Evolutionary conservation across 2,797 vertebrate genomes (phyloP).

Genomic region (Sebastes kiyomatsui): DNA sequence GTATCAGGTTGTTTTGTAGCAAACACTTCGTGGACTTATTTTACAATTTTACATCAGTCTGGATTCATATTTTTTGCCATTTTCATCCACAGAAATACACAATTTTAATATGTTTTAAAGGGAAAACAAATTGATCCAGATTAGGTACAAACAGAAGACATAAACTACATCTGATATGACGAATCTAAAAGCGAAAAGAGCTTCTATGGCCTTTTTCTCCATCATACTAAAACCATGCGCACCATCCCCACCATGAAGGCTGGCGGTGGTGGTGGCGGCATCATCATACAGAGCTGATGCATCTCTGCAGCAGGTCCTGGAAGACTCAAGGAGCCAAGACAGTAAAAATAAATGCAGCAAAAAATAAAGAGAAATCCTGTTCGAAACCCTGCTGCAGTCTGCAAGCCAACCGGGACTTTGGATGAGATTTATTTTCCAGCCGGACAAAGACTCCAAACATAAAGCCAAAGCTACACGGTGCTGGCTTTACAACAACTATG

Average conservation of each 20-base stretch:
- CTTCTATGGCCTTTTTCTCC: neutral
- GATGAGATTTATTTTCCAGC: conserved; percentile 19
- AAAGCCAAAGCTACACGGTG: neutral
- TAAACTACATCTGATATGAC: neutral
- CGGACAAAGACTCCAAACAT: conserved; percentile 37
- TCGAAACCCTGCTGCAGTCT: neutral
- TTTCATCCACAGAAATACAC: neutral
- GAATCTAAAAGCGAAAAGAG: neutral
- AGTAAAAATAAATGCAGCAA: neutral
- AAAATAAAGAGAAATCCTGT: neutral
- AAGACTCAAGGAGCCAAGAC: neutral
- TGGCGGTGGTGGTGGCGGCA: fast-evolving
- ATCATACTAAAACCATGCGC: neutral
- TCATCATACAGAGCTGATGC: neutral
- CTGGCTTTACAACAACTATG: neutral
- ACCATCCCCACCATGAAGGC: neutral
- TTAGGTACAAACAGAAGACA: neutral
- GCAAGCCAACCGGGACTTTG: neutral
- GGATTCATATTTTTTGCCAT: neutral
- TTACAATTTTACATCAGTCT: neutral
- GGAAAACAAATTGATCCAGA: neutral
- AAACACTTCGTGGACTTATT: neutral
- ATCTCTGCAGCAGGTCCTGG: neutral
- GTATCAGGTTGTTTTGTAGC: neutral
- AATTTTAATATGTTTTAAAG: neutral